A percentile compares a stretch with the other conserved stretches of the same genome.
These are phyloP conservation scores for Serranus cabrilla DNA, from an alignment of 2,797 vertebrate species.

Conservation along the genomic window DNA sequence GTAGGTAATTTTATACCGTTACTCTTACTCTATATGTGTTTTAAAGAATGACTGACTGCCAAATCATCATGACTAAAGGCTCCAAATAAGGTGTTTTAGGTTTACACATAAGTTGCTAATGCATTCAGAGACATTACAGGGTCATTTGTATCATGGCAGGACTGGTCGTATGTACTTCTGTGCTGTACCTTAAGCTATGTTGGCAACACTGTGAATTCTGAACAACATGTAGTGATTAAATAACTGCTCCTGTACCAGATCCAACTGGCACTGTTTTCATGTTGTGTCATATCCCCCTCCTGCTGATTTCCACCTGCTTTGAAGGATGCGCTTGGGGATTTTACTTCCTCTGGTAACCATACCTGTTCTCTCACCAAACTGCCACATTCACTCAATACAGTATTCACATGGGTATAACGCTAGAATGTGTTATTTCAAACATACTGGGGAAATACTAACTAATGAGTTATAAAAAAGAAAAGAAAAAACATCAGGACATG, in stretches of 20 bases:
- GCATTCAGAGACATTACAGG: not conserved
- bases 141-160: not conserved
- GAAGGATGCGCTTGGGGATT: slow-evolving; percentile 34
- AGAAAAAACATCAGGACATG: not conserved
- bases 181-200: not conserved
- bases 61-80: not conserved
- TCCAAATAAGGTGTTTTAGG: not conserved
- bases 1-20: no score
- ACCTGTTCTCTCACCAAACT: slow-evolving; percentile 18
- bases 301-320: slow-evolving; percentile 68
- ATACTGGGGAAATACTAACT: not conserved
- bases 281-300: slow-evolving; percentile 52
- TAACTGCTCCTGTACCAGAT: slow-evolving; percentile 37
- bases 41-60: not conserved
- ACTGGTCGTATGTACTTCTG: not conserved
- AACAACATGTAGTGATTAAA: slow-evolving; percentile 40
- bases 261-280: slow-evolving; percentile 55
- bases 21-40: no score
- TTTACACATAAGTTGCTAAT: not conserved
- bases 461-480: not conserved
- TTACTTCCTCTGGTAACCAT: slow-evolving; percentile 32
- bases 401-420: not conserved
- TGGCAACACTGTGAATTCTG: slow-evolving; percentile 1
- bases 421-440: not conserved
- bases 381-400: not conserved